A percentile compares a stretch with the other conserved stretches of the same genome.
Evolutionary conservation across 2,113 vertebrate species (phyloP).

Genomic region (Ceuthmochares aereus): DNA sequence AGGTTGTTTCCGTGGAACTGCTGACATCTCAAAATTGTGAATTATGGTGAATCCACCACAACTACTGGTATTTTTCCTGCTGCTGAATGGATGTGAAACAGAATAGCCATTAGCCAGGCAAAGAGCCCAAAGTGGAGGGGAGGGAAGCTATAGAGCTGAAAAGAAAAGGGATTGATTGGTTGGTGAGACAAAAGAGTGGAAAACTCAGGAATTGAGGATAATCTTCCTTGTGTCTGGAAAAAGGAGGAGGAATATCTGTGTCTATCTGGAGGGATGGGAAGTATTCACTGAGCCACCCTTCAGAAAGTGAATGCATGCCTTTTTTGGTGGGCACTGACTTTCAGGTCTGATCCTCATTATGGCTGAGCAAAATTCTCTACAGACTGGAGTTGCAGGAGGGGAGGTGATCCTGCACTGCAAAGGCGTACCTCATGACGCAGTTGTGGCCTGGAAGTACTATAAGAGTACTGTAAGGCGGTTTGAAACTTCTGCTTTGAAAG

Average conservation of each 20-base stretch:
- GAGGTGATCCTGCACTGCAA: conserved; percentile 1
- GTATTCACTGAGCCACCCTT: not conserved
- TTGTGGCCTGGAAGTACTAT: not conserved
- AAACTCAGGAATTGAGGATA: not conserved
- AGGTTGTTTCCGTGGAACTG: not conserved
- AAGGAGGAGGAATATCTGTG: not conserved
- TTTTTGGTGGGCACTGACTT: not conserved
- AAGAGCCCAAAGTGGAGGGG: not conserved
- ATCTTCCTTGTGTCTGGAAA: not conserved
- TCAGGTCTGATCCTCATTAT: not conserved
- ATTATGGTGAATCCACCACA: not conserved
- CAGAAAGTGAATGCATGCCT: not conserved
- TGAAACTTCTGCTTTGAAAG: fast-evolving
- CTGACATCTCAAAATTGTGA: not conserved
- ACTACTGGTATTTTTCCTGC: not conserved
- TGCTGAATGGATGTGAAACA: not conserved
- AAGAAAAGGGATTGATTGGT: not conserved
- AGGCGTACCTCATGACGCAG: fast-evolving
- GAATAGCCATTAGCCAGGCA: not conserved
- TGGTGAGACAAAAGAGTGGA: not conserved
- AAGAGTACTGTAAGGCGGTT: fast-evolving
- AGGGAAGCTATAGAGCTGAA: not conserved
- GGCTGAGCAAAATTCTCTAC: not conserved
- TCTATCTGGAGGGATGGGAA: not conserved
- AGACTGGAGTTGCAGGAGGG: not conserved